phyloP scores from a whole-genome alignment of 2,797 vertebrate species.

The Buceros bicornis region DNA sequence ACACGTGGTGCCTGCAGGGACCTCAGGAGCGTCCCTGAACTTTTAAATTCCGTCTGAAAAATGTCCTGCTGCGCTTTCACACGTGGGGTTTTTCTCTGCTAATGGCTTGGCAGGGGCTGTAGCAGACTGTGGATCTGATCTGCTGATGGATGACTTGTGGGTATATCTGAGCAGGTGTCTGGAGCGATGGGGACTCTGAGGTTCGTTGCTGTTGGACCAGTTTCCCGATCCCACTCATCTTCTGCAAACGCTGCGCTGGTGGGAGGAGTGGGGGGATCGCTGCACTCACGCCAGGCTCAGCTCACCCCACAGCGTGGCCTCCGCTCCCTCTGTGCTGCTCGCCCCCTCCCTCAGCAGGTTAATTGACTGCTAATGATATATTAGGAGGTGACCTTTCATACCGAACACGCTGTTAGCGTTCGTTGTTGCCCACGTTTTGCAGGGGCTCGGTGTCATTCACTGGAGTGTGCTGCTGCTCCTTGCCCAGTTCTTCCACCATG shows the following conservation, averaged over 20 bases:
- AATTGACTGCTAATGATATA: not conserved
- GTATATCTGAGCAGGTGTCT: fast-evolving
- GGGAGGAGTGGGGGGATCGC: not conserved
- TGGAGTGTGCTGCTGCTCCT: not conserved
- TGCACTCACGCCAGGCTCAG: fast-evolving
- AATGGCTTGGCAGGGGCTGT: not conserved
- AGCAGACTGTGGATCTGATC: not conserved
- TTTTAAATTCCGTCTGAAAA: not conserved
- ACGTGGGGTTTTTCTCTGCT: not conserved
- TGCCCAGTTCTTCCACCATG: not conserved
- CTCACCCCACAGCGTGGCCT: not conserved
- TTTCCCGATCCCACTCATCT: not conserved
- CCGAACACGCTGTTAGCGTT: not conserved
- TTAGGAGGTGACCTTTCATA: not conserved
- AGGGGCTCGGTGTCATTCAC: not conserved
- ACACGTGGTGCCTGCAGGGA: not conserved
- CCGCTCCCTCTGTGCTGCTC: not conserved
- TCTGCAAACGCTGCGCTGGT: fast-evolving
- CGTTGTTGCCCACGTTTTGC: not conserved
- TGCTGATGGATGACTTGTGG: not conserved
- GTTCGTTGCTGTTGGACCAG: not conserved
- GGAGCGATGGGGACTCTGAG: not conserved
- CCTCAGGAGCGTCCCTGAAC: not conserved
- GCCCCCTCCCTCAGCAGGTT: not conserved
- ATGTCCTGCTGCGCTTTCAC: not conserved